Base-by-base conservation (phyloP, 1,140 invertebrate species). In the Manduca sexta region DNA sequence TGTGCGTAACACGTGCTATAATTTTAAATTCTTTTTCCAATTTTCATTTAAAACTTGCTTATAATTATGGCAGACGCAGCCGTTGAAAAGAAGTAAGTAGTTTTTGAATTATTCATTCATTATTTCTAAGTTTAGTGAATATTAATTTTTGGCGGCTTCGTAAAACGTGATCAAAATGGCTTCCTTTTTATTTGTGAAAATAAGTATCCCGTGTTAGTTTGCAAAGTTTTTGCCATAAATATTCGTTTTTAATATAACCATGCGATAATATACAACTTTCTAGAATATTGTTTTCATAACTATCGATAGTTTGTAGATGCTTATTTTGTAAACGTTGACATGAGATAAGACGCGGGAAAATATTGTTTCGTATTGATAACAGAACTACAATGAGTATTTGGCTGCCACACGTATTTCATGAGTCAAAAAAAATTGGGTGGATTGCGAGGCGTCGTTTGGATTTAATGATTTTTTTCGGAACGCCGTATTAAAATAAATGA, bases 121-220 rank as follows among this genome's bases (percentile, higher is more conserved):
- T 53, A 58, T 41, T 49, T 11, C 17, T 41, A 40, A 51, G 39
- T 50, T 60, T 58, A 43, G 33, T 49, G 38, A 17, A 21, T 45
- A 35, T 50, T 45, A 46, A 64, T 46, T 73, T 77, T 78, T 83
- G 78, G 82, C 82, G 84, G 80, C 69, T 78, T 70, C 60, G 50
- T 54, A 47, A 76, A 74, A 78, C 74, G 74, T 82, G 76, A 82
- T 82, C 80, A 86, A 86, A 86, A 86, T 86, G 84, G 84, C 84
- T 86, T 83, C 81, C 84, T 64, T 57, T 73, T 68, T 70, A 49
- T 34, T 38, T 55, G 45, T 57, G 43, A 59, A 53, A n/a, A n/a
- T n/a, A n/a, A 18, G 47, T 64, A 51, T 57, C 61, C 60, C 57
- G 14, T 34, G 33, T 45, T 31, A 17, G 39, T 46, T 49, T 60